phyloP scores from a whole-genome alignment of 2,113 vertebrate genomes.

The Stomatorhinus ivindoensis region DNA sequence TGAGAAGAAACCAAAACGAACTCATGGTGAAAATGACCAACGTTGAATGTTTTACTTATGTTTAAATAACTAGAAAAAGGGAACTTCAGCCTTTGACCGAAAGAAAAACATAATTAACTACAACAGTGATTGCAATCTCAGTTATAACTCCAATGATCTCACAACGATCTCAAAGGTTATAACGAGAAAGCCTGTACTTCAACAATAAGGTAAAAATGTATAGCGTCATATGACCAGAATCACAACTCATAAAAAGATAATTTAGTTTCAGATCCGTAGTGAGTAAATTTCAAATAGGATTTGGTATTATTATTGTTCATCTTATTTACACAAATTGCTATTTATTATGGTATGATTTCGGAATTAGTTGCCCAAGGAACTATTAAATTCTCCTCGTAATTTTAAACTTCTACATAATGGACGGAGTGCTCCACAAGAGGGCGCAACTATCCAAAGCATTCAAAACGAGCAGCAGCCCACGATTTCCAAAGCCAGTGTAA shows the following conservation, averaged over 20 bases:
- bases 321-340: background rate
- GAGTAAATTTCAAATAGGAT: background rate
- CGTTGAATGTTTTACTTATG: background rate
- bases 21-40: slow-evolving; percentile 11
- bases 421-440: background rate
- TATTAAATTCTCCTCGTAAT: background rate
- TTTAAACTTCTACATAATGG: background rate
- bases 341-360: background rate
- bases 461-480: background rate
- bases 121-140: background rate
- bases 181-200: background rate
- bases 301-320: background rate
- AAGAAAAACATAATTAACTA: slow-evolving; percentile 29
- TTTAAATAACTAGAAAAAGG: slow-evolving; percentile 26
- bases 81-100: slow-evolving; percentile 37
- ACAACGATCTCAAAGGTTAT: slow-evolving; percentile 28
- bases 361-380: background rate
- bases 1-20: slow-evolving; percentile 31
- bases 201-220: background rate
- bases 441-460: background rate
- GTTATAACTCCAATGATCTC: background rate
- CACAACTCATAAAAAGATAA: background rate
- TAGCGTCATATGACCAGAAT: background rate
- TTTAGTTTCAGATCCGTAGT: background rate
- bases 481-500: background rate